phyloP scores from a whole-genome alignment of 2,888 invertebrate species.

The Tetrapedia diversipes region DNA sequence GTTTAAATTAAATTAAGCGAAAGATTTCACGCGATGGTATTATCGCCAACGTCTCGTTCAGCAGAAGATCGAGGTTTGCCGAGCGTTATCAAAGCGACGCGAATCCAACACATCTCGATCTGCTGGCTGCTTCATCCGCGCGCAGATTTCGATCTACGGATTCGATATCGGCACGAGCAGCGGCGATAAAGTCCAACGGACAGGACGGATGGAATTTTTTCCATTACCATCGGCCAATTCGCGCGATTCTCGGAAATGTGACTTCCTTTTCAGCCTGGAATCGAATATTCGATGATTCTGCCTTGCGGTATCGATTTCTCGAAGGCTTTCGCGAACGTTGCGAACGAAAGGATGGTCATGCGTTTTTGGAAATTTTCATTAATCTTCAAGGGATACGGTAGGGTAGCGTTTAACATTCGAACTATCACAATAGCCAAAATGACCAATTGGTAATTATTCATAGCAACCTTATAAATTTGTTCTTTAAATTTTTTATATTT shows the following conservation, averaged over 20 bases:
- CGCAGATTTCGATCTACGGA: constrained; percentile 43
- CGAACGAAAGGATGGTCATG: too few relatives aligned
- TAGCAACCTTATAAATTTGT: too few relatives aligned
- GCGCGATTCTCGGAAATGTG: background rate
- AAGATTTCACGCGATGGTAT: constrained; percentile 1
- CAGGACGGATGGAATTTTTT: constrained; percentile 44
- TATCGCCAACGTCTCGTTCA: background rate
- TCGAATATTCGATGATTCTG: too few relatives aligned
- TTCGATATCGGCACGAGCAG: constrained; percentile 15
- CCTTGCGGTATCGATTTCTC: too few relatives aligned
- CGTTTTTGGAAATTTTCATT: too few relatives aligned
- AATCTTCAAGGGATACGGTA: too few relatives aligned
- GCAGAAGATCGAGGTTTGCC: background rate
- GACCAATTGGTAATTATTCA: too few relatives aligned
- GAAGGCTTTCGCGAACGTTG: too few relatives aligned
- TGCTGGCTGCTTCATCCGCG: constrained; percentile 10
- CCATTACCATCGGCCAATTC: background rate
- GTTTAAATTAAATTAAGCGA: too few relatives aligned
- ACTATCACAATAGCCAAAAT: too few relatives aligned
- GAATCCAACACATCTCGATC: constrained; percentile 8
- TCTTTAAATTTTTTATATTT: too few relatives aligned
- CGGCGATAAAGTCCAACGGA: constrained; percentile 22
- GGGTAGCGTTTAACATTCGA: too few relatives aligned
- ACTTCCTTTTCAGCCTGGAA: background rate
- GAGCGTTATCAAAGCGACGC: constrained; percentile 15